Base-by-base conservation (phyloP, 2,113 vertebrate species). In the Mellivora capensis region DNA sequence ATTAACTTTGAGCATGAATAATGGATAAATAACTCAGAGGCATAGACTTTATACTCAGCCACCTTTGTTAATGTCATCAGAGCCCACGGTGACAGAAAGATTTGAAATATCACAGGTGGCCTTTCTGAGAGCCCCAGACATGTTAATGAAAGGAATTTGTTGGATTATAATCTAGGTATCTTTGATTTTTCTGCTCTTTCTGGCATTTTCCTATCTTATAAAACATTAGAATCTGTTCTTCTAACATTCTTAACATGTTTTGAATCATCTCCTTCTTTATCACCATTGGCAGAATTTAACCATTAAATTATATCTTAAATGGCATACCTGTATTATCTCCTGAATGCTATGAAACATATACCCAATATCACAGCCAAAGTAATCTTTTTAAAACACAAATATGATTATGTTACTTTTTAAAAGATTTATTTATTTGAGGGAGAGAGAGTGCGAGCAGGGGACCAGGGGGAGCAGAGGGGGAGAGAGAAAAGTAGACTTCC, bases 21-120 rank as follows among this genome's bases (percentile, higher is more conserved):
- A 94, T 71, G 96, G 98, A 97, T 86, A 97, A 98, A 98, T 96
- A 59, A 97, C 87, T 97, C 82, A 83, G 84, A 96, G 94, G 77
- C 86, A 86, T 85, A 25, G 34, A n/a, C 27, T 79, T 77, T 62
- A 76, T 61, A 82, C 20, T 87, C 25, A 76, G 44, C 42, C 42
- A 87, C 64, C 6, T 74, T 90, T 85, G 27, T 77, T 87, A 93
- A 54, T 61, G 34, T 42, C 67, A 31, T 42, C 47, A 74, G 57
- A 90, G 29, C 31, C 31, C 39, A 93, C 10, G 12, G 13, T 52
- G 8, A 88, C 69, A 93, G 49, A 49, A 85, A 72, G 31, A 2
- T 54, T 90, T 94, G 57, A 95, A 49, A 44, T 42, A 84, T 18
- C 77, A 77, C 37, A 94, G 81, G 8, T 88, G 61, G 29, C 13